Conservation (phyloP, 2,113 vertebrate species). For the Burhinus bistriatus region DNA sequence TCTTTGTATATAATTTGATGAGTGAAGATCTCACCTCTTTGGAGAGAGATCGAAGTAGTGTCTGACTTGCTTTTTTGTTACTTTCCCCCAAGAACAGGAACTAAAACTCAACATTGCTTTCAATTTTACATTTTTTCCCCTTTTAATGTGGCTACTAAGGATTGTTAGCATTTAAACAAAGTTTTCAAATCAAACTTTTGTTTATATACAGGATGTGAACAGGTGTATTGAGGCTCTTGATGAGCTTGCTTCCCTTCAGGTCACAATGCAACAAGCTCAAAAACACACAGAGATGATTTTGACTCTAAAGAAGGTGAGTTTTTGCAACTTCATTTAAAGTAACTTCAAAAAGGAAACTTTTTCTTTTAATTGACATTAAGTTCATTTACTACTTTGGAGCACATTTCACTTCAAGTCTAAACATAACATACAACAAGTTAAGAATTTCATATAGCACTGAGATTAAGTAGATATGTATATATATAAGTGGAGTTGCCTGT, state of each 20-base stretch:
- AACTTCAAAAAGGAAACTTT: neutral
- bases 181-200: neutral
- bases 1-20: neutral
- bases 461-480: neutral
- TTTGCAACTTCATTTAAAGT: neutral
- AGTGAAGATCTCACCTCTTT: neutral
- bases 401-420: neutral
- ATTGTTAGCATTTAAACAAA: neutral
- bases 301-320: conserved; percentile 88
- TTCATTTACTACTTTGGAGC: neutral
- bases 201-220: conserved; percentile 82
- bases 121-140: neutral
- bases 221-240: conserved; percentile 89
- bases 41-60: neutral
- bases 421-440: neutral
- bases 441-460: neutral
- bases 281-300: conserved; percentile 91
- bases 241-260: conserved; percentile 87
- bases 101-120: neutral
- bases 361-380: neutral
- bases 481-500: neutral
- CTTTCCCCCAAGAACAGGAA: neutral
- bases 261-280: conserved; percentile 91
- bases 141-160: neutral
- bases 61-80: neutral